Base-by-base conservation (phyloP, 2,113 vertebrate genomes). In the Megaceryle torquata region DNA sequence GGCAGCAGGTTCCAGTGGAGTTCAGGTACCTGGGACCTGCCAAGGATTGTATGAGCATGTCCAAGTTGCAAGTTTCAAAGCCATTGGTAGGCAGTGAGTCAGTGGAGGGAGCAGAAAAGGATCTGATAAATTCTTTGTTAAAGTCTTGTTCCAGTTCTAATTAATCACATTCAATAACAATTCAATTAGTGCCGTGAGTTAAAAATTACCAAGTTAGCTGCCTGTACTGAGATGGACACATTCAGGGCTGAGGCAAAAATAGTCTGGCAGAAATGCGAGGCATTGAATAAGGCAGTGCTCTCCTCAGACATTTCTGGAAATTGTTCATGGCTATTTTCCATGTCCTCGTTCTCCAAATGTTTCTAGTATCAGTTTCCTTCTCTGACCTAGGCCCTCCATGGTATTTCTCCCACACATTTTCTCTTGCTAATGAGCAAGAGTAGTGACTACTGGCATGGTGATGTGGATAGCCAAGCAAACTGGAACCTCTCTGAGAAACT, bases 121-220 rank as follows among this genome's bases (percentile, higher is more conserved):
- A 82, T 86, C 86, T 92, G 88, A 95, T 93, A 93, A 95, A 82
- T 82, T 69, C 63, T 92, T 91, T 93, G 93, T 94, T 53, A 63
- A 37, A 69, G 61, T 31, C 41, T 93, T 61, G 81, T 91, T 96
- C 61, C 91, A 96, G 70, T 85, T 91, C 81, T 93, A 92, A 92
- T 96, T 93, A 93, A 97, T 96, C 93, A 95, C 65, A 65, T 85
- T 92, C 86, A 85, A 87, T 91, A 96, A 87, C 92, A 96, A 91
- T 89, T 96, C 94, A 96, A 91, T 92, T 94, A 96, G 79, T 91
- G 78, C 63, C 70, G 20, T 85, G 59, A 94, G 95, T 96, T 96
- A 96, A 96, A 96, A 95, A 96, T 96, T 97, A 94, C 88, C 91
- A 87, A 72, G 86, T 61, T 84, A 96, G 88, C 69, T 82, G 78